Base-by-base conservation (phyloP, 2,888 invertebrate genomes). In the Cenopis cana region DNA sequence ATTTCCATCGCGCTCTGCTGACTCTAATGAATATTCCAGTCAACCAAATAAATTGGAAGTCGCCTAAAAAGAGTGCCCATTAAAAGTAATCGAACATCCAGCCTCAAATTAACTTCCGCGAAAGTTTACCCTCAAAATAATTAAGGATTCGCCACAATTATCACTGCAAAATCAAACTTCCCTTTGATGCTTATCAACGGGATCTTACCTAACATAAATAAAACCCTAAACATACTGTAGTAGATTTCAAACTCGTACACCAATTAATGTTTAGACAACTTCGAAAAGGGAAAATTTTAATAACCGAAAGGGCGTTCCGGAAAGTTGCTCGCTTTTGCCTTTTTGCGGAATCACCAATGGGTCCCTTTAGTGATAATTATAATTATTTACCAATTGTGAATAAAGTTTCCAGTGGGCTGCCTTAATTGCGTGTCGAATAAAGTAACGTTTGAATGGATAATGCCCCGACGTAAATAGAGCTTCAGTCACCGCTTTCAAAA, bases 91-190 rank as follows among this genome's bases (percentile, higher is more conserved):
- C 87, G 87, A 90, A 89, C 89, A 87, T 85, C 84, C 89, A 88
- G 82, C 86, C 83, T 88, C 87, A 92, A 93, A 93, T 93, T 93
- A 91, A 93, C 93, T 93, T 86, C 77, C 80, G 86, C 82, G 82
- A 90, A 93, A 93, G 93, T 93, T 93, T 93, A 93, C 92, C 93
- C 93, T 89, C 92, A 88, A 93, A 93, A 93, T 93, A 93, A 93
- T 93, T 93, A 93, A 90, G 90, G 93, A 93, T 92, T 90, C 90
- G 84, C 93, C 93, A 88, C 93, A 93, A 93, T 93, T 93, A 93
- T 93, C 91, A 85, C 91, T 89, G 85, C 90, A 88, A 91, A 93
- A 93, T 92, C 92, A 91, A 92, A 91, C 90, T 89, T 86, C 79
- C 82, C 89, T 93, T 92, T 91, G 91, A 93, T 93, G 90, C 84